Conservation (phyloP, 2,113 vertebrate genomes). For the Phalacrocorax pelagicus region DNA sequence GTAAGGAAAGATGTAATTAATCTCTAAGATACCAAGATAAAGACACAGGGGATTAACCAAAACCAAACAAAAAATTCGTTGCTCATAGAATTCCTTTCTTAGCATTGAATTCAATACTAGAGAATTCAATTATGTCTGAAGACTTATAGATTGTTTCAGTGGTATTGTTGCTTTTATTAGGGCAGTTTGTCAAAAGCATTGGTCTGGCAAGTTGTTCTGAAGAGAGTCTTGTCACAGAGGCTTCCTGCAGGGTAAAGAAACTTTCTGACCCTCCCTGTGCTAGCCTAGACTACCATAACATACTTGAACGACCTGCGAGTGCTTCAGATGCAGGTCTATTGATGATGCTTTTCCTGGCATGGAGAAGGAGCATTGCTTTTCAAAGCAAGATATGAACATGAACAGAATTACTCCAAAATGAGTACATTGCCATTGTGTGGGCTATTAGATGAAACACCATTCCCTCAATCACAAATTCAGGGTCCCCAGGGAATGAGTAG, state of each 20-base stretch:
- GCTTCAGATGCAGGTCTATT: neutral
- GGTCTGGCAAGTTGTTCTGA: neutral
- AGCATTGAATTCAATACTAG: neutral
- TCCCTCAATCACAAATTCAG: neutral
- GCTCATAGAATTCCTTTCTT: neutral
- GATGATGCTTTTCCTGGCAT: neutral
- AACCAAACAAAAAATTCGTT: neutral
- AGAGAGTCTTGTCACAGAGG: neutral
- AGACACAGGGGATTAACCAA: neutral
- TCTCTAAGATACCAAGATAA: neutral
- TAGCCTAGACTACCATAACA: neutral
- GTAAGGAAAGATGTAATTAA: neutral
- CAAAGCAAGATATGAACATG: neutral
- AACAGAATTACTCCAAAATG: neutral
- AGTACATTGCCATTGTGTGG: neutral
- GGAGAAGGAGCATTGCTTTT: neutral
- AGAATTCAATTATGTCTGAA: neutral
- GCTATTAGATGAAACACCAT: neutral
- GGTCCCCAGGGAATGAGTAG: neutral
- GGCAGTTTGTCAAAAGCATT: neutral
- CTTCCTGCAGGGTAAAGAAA: neutral
- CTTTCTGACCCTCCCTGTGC: neutral
- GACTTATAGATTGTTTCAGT: neutral
- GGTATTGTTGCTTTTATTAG: neutral
- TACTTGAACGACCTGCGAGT: neutral